Evolutionary conservation across 1,140 invertebrate genomes (phyloP), one percentile per base, ranked within the genome.

Genomic region (Papilio polyxenes): DNA sequence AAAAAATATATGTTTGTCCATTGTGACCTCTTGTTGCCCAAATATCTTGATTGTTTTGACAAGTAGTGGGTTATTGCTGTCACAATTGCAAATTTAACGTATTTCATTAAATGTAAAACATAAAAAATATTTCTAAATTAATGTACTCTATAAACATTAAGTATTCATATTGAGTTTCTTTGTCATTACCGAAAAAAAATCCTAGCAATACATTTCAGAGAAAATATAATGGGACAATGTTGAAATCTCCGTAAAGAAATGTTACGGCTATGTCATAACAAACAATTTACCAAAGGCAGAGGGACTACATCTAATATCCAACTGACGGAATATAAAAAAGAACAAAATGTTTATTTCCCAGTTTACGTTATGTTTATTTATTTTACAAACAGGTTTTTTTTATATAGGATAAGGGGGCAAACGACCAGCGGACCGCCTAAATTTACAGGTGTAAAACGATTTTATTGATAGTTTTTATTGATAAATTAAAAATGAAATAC

Each of bases 261-360:
- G 23, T 77, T 53, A 77, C 75, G 23, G 75, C 51, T 31, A 56
- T 53, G 75, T 77, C 49, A 77, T 51, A 77, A 56, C 75, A 56
- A 77, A 77, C 75, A 77, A 77, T 77, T 77, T 77, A 53, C 75
- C 48, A 49, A 15, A 77, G 75, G 49, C 51, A 77, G 51, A 77
- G 51, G 75, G 75, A 77, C 75, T 77, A 77, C 75, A 53, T 77
- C 49, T 51, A 37, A 75, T 75, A 77, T 77, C 75, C 75, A 56
- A 77, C 49, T 53, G n/a, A 77, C 51, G 75, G 48, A 77, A 40
- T 77, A 56, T 11, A 77, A 20, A 51, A 56, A 23, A 51, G 49
- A 56, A 77, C 75, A 37, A 77, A 77, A 56, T 77, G 20, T n/a
- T 53, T 77, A 77, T 77, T 56, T 77, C 75, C 37, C 75, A 77